phyloP scores from a whole-genome alignment of 2,797 vertebrate species.

The Serranus cabrilla region DNA sequence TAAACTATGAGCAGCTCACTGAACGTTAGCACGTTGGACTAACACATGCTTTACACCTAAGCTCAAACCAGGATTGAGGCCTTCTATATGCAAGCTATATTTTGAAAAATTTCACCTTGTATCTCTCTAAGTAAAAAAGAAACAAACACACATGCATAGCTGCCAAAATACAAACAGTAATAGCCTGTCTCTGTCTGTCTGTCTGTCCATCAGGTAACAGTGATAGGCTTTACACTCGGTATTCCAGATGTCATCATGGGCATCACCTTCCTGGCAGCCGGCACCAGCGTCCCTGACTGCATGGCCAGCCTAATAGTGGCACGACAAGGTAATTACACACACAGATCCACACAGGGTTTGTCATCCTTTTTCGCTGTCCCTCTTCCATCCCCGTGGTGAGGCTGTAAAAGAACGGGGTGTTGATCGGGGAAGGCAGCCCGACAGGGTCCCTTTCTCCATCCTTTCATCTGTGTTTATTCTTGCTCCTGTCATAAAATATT shows the following conservation, averaged over 20 bases:
- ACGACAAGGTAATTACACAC: conserved; percentile 89
- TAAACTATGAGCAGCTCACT: no score
- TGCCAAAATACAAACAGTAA: conserved; percentile 1
- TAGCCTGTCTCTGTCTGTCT: neutral
- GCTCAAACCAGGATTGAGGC: no score
- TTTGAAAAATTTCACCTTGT: no score
- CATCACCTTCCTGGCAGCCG: conserved; percentile 97
- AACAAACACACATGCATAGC: neutral
- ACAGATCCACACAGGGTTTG: conserved; percentile 2
- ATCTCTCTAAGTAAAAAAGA: neutral
- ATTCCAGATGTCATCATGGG: conserved; percentile 99
- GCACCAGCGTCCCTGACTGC: conserved; percentile 97
- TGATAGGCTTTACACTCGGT: conserved; percentile 95
- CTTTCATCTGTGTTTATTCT: conserved; percentile 75
- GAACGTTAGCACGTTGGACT: no score
- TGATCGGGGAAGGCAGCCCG: conserved; percentile 13
- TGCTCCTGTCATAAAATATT: conserved; percentile 74
- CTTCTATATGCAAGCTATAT: no score
- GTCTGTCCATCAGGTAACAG: conserved; percentile 88
- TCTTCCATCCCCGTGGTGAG: conserved; percentile 23
- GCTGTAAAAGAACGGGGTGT: conserved; percentile 1
- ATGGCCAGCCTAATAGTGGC: conserved; percentile 98
- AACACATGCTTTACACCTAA: no score
- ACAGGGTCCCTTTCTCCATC: conserved; percentile 39
- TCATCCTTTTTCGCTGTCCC: conserved; percentile 32